phyloP scores from a whole-genome alignment of 2,888 invertebrate species.

The Eristalis pertinax region DNA sequence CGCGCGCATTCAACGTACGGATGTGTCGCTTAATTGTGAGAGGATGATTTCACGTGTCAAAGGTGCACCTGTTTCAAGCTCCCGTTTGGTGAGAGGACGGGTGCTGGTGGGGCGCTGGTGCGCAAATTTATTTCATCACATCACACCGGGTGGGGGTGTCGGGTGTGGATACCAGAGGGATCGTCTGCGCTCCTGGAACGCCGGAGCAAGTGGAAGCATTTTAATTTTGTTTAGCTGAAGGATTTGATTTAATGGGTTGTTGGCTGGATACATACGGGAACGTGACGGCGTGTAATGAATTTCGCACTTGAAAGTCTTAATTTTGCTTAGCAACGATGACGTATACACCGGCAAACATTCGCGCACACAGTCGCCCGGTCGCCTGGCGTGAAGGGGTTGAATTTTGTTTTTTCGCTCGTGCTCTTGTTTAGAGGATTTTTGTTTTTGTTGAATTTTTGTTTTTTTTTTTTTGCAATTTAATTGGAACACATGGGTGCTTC shows the following conservation, averaged over 20 bases:
- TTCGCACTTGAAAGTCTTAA: slow-evolving; percentile 67
- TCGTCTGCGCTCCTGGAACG: background rate
- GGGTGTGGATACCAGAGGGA: background rate
- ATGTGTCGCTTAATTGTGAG: slow-evolving; percentile 50
- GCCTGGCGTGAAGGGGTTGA: slow-evolving; percentile 22
- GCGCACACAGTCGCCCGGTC: background rate
- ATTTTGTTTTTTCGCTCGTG: background rate
- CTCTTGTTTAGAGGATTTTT: background rate
- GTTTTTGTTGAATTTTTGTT: background rate
- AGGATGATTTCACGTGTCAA: slow-evolving; percentile 32
- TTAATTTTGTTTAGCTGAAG: slow-evolving; percentile 65
- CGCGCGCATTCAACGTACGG: background rate
- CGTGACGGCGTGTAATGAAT: slow-evolving; percentile 65
- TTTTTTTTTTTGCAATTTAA: slow-evolving; percentile 16
- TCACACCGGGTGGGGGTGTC: slow-evolving; percentile 27
- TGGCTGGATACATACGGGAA: slow-evolving; percentile 23
- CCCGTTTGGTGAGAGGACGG: background rate
- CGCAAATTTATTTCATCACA: slow-evolving; percentile 56
- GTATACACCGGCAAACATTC: background rate
- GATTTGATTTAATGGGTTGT: slow-evolving; percentile 66
- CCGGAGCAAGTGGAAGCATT: slow-evolving; percentile 23
- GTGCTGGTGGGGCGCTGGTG: background rate
- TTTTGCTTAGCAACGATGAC: slow-evolving; percentile 25
- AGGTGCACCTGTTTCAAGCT: background rate
- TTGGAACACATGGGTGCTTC: slow-evolving; percentile 23